Evolutionary conservation across 1,140 invertebrate species (phyloP), one percentile per base, ranked within the genome.

Genomic region (Drosophila willistoni): DNA sequence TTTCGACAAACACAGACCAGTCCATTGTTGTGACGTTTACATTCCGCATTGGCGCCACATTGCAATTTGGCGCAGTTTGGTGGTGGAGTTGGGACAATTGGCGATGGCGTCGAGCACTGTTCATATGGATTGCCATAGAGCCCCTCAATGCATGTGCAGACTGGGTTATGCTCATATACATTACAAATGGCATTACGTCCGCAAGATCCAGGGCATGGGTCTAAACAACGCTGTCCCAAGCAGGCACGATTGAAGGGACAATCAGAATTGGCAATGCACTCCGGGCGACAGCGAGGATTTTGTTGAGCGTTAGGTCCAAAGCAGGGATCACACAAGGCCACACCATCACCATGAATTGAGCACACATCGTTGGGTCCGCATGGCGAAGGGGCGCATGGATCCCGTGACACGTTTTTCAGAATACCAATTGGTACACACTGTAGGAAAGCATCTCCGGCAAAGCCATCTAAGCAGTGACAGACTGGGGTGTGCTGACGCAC

Each of bases 191-290:
- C 96, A 89, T 96, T 96, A 19, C 51, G 93, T 47, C 96, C 96
- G 91, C 97, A 98, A 0, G 96, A 95, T 39, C 96, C 96, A 19
- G 95, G 94, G 81, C 97, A 98, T 39, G 96, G 96, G 92, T 97
- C 96, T 3, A 94, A 92, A 82, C 97, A 98, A 80, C 94, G 95
- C 87, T 95, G 94, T 55, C 94, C 94, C 29, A 97, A 92, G 90
- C 97, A 98, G 64, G 96, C 95, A 79, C 94, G 94, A 91, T 97
- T 93, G 68, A 95, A 96, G 22, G 95, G 93, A 93, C 97, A 97
- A 74, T 97, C 96, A 6, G 95, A 95, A 81, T 95, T 95, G 3
- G 94, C 93, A 36, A 97, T 91, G 92, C 96, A 97, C 93, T 97
- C 95, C 14, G 96, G 96, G 87, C 95, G 94, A 73, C 96, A 97